Evolutionary conservation across 2,113 vertebrate species (phyloP), one percentile per base, ranked within the genome.

Genomic region (Saccopteryx bilineata): DNA sequence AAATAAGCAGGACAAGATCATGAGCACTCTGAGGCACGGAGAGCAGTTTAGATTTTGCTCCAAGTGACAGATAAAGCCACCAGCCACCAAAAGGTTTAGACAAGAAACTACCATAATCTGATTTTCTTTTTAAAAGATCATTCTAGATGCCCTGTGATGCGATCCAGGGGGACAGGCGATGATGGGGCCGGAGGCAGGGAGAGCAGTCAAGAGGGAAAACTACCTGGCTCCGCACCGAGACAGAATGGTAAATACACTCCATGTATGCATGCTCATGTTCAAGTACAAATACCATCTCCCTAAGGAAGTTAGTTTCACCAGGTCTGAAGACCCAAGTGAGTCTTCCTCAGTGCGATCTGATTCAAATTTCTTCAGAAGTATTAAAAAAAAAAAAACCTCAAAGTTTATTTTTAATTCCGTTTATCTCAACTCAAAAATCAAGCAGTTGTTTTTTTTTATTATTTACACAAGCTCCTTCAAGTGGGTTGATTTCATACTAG

Each of bases 371-470:
- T 18, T 76, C 33, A 72, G 80, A 96, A n/a, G 46, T 33, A 18
- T 52, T 21, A 46, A 23, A 26, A 28, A 63, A 23, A 72, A 65
- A 72, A 50, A 33, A 54, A 31, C 50, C 14, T 90, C 81, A 24
- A 60, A 61, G 23, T 63, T 33, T 65, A 46, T 82, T 69, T 78
- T 11, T 63, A 85, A 91, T 58, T 82, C 80, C 65, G 72, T 52
- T 71, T 93, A 74, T 75, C n/a, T 90, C 48, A 81, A 90, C 63
- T 89, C 6, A 76, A 91, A 94, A 90, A 58, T 56, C n/a, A 92
- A 92, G 58, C 39, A 15, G 48, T 48, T 23, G 19, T 84, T 90
- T 74, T 23, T 24, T 84, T 90, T 74, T 83, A 80, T 54, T 52
- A 46, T 79, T 66, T 61, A n/a, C 12, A 50, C 28, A 56, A 63